These are phyloP conservation scores for Hyperoplus lanceolatus DNA, from an alignment of 2,797 vertebrate species.

Conservation along the genomic window DNA sequence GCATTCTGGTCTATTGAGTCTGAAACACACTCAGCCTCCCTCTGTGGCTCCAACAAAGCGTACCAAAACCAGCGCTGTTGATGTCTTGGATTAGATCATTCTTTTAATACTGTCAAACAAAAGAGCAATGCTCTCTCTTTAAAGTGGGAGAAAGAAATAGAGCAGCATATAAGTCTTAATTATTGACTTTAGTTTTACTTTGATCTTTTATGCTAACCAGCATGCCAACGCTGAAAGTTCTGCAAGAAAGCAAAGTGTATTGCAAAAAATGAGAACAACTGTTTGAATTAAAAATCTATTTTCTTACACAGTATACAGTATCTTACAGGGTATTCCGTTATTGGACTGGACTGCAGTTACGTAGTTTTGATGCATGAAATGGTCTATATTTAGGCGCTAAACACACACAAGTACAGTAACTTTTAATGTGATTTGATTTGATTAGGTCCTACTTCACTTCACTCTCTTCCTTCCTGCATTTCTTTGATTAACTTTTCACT, in stretches of 20 bases:
- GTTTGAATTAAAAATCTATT: background rate
- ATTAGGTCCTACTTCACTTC: constrained; percentile 37
- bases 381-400: constrained; percentile 54
- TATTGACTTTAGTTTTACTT: too few relatives aligned
- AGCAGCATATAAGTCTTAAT: too few relatives aligned
- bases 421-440: constrained; percentile 20
- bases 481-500: constrained; percentile 51
- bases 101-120: background rate
- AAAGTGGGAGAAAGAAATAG: too few relatives aligned
- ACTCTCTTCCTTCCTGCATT: constrained; percentile 67
- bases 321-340: background rate
- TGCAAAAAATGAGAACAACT: background rate
- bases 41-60: background rate
- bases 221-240: too few relatives aligned
- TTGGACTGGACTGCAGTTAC: background rate
- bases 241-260: background rate
- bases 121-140: too few relatives aligned
- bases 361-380: background rate
- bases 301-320: too few relatives aligned
- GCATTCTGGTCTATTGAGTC: background rate
- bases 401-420: constrained; percentile 23
- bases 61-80: background rate
- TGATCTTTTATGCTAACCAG: too few relatives aligned
- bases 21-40: background rate
- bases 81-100: background rate